Conservation (phyloP, 1,140 invertebrate genomes). For the Dufourea novaeangliae region DNA sequence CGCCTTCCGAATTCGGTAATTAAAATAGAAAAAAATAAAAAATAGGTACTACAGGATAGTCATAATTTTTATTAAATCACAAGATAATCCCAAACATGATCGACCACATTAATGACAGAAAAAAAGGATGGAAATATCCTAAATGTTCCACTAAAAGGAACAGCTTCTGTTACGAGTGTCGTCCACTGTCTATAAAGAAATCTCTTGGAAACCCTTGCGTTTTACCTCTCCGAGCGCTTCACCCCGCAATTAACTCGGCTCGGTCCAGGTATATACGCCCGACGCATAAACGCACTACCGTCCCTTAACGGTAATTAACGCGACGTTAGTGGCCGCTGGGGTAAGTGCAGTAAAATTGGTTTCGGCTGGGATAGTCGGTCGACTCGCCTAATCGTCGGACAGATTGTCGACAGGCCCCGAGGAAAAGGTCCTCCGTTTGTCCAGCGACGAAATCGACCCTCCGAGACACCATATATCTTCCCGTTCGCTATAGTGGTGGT, state of each 20-base stretch:
- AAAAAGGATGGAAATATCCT: too few relatives aligned
- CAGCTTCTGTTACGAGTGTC: too few relatives aligned
- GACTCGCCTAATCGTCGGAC: conserved; percentile 19
- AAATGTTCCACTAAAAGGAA: too few relatives aligned
- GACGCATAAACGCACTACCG: not conserved
- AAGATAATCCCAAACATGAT: too few relatives aligned
- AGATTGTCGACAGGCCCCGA: not conserved
- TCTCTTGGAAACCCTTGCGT: not conserved
- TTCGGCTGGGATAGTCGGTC: conserved; percentile 11
- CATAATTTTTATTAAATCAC: too few relatives aligned
- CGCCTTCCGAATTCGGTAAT: too few relatives aligned
- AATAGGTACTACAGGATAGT: too few relatives aligned
- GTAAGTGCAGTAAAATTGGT: conserved; percentile 42
- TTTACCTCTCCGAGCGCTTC: conserved; percentile 1
- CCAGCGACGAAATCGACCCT: not conserved
- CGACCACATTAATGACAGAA: too few relatives aligned
- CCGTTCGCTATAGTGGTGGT: not conserved
- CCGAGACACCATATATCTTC: not conserved
- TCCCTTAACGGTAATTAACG: conserved; percentile 36
- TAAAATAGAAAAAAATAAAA: too few relatives aligned
- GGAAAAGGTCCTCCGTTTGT: not conserved
- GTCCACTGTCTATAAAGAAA: too few relatives aligned
- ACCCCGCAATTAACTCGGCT: conserved; percentile 31
- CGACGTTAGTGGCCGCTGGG: conserved; percentile 20
- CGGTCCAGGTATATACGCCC: not conserved